Conservation (phyloP, 2,888 invertebrate genomes). For the Vandiemenella viatica region DNA sequence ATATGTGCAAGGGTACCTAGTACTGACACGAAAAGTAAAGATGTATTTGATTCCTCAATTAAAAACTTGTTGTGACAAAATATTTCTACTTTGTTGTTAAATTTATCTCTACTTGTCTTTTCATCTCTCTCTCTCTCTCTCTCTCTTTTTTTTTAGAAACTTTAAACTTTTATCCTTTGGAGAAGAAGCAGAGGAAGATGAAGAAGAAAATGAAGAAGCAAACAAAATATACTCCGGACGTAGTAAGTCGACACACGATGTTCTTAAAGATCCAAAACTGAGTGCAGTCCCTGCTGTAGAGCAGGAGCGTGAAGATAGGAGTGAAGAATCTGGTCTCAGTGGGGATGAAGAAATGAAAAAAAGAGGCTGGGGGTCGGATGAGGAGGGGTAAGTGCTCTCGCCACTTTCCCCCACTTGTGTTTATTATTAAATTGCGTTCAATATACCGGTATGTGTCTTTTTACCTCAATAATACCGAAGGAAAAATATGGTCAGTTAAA, state of each 20-base stretch:
- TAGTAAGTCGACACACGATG: constrained; percentile 90
- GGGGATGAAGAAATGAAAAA: background rate
- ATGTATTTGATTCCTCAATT: no score
- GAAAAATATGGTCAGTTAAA: no score
- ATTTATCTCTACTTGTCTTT: background rate
- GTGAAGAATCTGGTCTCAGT: constrained; percentile 19
- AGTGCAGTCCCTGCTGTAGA: constrained; percentile 54
- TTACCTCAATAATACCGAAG: no score
- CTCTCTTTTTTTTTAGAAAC: constrained; percentile 49
- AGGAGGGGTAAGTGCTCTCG: background rate
- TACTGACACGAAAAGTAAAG: no score
- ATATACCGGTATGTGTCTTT: no score
- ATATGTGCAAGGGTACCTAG: no score
- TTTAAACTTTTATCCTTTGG: constrained; percentile 94
- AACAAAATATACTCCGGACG: constrained; percentile 55
- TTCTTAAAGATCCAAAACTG: constrained; percentile 75
- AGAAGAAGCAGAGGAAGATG: constrained; percentile 34
- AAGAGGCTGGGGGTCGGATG: background rate
- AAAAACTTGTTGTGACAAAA: no score
- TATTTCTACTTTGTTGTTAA: background rate
- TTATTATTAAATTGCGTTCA: no score
- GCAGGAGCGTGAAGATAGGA: constrained; percentile 23
- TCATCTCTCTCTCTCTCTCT: background rate
- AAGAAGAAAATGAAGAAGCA: constrained; percentile 31
- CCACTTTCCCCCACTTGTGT: no score